Evolutionary conservation across 2,113 vertebrate genomes (phyloP), one percentile per base, ranked within the genome.

Genomic region (Raja brachyura): DNA sequence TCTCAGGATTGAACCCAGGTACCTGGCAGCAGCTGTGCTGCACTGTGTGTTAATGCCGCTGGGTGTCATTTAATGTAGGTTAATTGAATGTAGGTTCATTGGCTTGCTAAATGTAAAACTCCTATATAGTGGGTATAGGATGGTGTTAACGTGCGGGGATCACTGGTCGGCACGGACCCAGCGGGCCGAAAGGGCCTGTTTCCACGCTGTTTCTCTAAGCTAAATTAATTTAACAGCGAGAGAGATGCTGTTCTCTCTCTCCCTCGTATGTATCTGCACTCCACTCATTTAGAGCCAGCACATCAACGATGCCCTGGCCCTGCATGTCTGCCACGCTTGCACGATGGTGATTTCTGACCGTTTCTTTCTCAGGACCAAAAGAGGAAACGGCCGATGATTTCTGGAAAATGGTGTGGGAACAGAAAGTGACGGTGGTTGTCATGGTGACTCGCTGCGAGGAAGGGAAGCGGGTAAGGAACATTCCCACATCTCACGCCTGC

Each of bases 331-430:
- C 25, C 8, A 59, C n/a, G 54, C n/a, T 86, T 86, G 28, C 81
- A 14, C 56, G 61, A 16, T n/a, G 9, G 39, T 73, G 3, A 92
- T 22, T 70, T 73, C 66, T 70, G 66, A 48, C 39, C 39, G 39
- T 48, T 33, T 54, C 22, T 73, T 20, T 93, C 3, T 93, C 56
- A 99, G 99, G 98, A 0, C 99, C 99, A 6, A 98, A 99, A 94
- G 98, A 99, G 18, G 99, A 99, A 94, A 99, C 98, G 5, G 95
- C 97, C 0, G 94, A 95, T 93, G 98, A 99, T 94, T 99, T 99
- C 95, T 99, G 99, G 99, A 98, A 97, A 95, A 99, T 99, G 99
- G 96, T 99, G 94, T 99, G 98, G 99, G 99, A 99, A 93, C 98
- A 99, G 94, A 98, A 99, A 93, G 97, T 97, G 93, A 99, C 99